Conservation (phyloP, 2,113 vertebrate species). For the Psettodes erumei region DNA sequence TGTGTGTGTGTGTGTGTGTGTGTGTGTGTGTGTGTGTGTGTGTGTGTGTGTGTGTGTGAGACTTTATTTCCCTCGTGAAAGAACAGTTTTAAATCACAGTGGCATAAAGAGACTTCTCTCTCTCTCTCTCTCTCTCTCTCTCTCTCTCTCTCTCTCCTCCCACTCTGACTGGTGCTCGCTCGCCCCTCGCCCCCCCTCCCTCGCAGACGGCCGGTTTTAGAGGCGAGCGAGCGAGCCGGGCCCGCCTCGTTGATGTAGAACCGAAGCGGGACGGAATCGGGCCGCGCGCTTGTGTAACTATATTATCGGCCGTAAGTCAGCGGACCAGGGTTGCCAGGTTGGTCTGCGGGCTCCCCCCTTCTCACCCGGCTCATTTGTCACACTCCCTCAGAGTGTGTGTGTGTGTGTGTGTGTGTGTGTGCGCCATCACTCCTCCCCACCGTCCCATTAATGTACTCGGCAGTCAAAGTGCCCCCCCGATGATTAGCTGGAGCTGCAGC, state of each 20-base stretch:
- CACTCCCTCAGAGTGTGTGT: not conserved
- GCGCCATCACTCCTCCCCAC: not conserved
- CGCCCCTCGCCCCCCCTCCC: too few relatives aligned
- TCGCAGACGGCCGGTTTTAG: too few relatives aligned
- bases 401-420: not conserved
- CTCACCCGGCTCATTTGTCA: not conserved
- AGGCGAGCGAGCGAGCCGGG: too few relatives aligned
- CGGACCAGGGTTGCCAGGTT: too few relatives aligned
- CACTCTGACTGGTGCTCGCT: too few relatives aligned
- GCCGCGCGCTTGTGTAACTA: too few relatives aligned
- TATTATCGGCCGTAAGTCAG: too few relatives aligned
- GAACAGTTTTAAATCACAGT: conserved; percentile 47
- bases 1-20: conserved; percentile 4
- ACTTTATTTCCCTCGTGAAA: conserved; percentile 52
- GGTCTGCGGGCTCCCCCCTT: too few relatives aligned
- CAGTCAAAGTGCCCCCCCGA: not conserved
- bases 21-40: not conserved
- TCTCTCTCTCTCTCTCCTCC: conserved; percentile 19
- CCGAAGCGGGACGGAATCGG: conserved; percentile 39
- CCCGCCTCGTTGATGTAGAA: conserved; percentile 55
- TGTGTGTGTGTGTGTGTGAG: conserved; percentile 8
- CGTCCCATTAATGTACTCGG: not conserved
- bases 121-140: conserved; percentile 14
- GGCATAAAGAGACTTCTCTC: conserved; percentile 32
- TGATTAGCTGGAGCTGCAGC: not conserved